Evolutionary conservation across 2,888 invertebrate species (phyloP).

Genomic region (Fragum sueziense): DNA sequence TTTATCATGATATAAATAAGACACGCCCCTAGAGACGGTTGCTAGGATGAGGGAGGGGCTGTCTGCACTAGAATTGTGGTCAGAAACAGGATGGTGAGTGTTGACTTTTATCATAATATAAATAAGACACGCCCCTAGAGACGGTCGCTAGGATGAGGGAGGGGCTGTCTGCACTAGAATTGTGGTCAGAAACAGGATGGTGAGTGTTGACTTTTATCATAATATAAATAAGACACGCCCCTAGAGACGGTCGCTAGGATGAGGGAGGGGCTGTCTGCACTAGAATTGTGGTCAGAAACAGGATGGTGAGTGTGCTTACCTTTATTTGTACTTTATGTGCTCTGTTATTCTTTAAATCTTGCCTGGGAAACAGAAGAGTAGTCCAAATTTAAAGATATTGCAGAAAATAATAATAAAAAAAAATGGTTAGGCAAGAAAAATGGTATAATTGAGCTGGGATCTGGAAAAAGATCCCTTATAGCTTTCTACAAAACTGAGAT

Average conservation of each 20-base stretch:
- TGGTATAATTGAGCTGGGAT: no score
- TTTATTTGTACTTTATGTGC: no score
- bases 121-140: constrained; percentile 83
- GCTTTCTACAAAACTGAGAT: no score
- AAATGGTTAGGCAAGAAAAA: no score
- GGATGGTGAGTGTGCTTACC: constrained; percentile 90
- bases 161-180: constrained; percentile 88
- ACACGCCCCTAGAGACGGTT: constrained; percentile 85
- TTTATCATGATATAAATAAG: no score
- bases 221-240: constrained; percentile 79
- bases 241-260: constrained; percentile 88
- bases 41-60: constrained; percentile 89
- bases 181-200: constrained; percentile 94
- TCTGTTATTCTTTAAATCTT: no score
- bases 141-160: constrained; percentile 88
- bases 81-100: constrained; percentile 91
- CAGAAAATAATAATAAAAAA: no score
- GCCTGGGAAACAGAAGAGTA: no score
- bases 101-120: no score
- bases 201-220: no score
- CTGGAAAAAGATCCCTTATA: no score
- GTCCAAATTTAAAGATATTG: no score
- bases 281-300: constrained; percentile 91
- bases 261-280: constrained; percentile 88
- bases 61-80: constrained; percentile 89